A percentile compares a stretch with the other conserved stretches of the same genome.
These are phyloP conservation scores for Agrochola litura DNA, from an alignment of 2,888 invertebrate species.

Conservation along the genomic window DNA sequence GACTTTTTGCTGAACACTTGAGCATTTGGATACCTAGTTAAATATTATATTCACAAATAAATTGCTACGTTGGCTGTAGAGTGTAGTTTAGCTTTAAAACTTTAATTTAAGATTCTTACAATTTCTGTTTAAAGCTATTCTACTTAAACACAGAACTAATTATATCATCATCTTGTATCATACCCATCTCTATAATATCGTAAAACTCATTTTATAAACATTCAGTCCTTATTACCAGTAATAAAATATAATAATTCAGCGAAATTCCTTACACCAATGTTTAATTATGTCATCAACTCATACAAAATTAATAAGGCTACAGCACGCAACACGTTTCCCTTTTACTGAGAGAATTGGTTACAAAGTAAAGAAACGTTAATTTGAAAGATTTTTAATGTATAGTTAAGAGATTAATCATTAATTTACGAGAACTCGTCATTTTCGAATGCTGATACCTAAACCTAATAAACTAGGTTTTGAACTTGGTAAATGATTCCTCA, in stretches of 20 bases:
- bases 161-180: background rate
- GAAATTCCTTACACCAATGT: background rate
- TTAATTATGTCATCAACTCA: constrained; percentile 25
- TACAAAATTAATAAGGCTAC: constrained; percentile 16
- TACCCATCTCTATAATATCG: background rate
- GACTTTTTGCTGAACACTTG: background rate
- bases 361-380: constrained; percentile 3
- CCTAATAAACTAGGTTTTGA: too few species aligned
- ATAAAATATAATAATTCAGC: constrained; percentile 15
- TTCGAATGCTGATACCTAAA: background rate
- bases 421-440: constrained; percentile 27
- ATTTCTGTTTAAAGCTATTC: background rate
- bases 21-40: background rate
- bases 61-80: background rate
- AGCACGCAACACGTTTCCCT: constrained; percentile 16
- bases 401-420: constrained; percentile 19
- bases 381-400: constrained; percentile 28
- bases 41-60: background rate
- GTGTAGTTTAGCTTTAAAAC: background rate
- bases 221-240: background rate
- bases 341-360: constrained; percentile 11
- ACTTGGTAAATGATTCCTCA: too few species aligned
- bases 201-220: background rate
- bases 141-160: background rate
- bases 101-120: background rate